phyloP scores from a whole-genome alignment of 2,113 vertebrate species.

The Vicugna pacos region DNA sequence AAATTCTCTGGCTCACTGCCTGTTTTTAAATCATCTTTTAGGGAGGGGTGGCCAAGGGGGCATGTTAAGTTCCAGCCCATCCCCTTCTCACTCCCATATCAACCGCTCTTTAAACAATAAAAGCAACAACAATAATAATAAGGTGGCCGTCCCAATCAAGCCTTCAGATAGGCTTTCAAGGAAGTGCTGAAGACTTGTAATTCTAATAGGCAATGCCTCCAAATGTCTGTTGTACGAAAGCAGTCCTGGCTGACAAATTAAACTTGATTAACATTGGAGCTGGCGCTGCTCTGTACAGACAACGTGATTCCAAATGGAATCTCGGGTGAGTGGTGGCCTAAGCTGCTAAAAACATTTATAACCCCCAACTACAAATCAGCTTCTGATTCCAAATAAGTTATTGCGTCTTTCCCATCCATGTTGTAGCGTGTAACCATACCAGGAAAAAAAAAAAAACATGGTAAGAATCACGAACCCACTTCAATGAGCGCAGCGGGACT shows the following conservation, averaged over 20 bases:
- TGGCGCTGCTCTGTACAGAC: constrained; percentile 20
- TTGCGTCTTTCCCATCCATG: background rate
- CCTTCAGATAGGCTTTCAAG: background rate
- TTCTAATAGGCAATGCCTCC: background rate
- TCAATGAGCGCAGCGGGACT: background rate
- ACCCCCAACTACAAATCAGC: background rate
- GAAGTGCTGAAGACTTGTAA: background rate
- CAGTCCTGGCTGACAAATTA: background rate
- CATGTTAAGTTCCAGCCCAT: background rate
- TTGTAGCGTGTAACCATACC: fast-evolving
- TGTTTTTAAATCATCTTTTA: constrained; percentile 66
- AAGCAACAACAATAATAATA: background rate
- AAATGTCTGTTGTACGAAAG: background rate
- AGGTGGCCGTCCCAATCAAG: background rate
- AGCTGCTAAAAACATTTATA: background rate
- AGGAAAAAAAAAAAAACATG: background rate
- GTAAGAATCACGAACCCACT: background rate
- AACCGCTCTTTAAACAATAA: background rate
- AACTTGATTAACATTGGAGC: background rate
- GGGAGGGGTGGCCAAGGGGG: background rate
- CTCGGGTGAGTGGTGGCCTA: background rate
- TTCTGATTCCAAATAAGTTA: background rate
- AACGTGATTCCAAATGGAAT: background rate
- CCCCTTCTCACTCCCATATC: background rate
- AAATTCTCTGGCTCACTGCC: constrained; percentile 61